Evolutionary conservation across 2,888 invertebrate species (phyloP), one percentile per base, ranked within the genome.

Genomic region (Petrolisthes manimaculis): DNA sequence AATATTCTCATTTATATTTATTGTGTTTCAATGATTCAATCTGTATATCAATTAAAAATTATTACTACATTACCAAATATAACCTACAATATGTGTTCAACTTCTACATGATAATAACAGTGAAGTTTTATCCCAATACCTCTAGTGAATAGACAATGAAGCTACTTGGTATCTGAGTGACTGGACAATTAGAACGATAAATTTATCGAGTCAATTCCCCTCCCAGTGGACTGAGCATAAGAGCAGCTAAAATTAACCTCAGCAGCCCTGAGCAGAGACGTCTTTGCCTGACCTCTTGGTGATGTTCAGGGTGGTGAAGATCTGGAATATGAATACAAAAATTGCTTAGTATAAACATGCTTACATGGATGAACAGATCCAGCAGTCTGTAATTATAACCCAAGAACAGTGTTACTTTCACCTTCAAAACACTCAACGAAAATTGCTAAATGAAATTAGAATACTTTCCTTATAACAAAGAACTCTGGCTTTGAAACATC

Each of bases 271-370:
- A 82, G 97, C 97, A 92, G 96, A 96, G 91, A 97, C 96, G 93
- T 97, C 97, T 92, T 95, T 94, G 80, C 98, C 98, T 83, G 98
- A 98, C 91, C 97, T 95, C 94, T 98, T 98, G 89, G 98, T 98
- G 92, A 98, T 95, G 93, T 95, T 95, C 92, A 98, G 94, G 84
- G 97, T 96, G 0, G 97, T 98, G 93, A 98, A 97, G 93, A 97
- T 92, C 94, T 94, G 92, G 91, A 91, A 92, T 92, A 80, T 61
- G 18, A 61, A 61, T 9, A 61, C 8, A 14, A 12, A 24, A 37
- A 37, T 37, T 37, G 37, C 2, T 37, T 37, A 37, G 37, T 2
- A 37, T 2, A 37, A 37, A 37, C 37, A 37, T 37, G 37, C 37
- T 37, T 37, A 37, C 37, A 37, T 37, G 37, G 37, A 37, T 37